These are phyloP conservation scores for Araneus ventricosus DNA, from an alignment of 1,140 invertebrate genomes.

Conservation along the genomic window DNA sequence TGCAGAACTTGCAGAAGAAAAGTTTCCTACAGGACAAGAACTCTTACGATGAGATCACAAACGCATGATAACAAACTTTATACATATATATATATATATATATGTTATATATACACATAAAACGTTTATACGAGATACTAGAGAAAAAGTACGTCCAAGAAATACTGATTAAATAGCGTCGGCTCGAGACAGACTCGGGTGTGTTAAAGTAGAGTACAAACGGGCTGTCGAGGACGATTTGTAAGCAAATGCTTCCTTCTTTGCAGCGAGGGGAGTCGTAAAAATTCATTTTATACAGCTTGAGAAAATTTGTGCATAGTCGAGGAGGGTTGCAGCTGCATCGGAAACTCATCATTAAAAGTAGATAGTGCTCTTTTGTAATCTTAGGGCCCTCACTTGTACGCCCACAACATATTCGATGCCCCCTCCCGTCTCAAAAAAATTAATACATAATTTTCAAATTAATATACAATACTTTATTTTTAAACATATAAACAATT, in stretches of 20 bases:
- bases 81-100: slow-evolving; percentile 7
- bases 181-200: background rate
- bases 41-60: slow-evolving; percentile 8
- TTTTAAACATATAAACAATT: too few species aligned
- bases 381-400: too few species aligned
- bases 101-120: slow-evolving; percentile 20
- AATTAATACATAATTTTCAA: too few species aligned
- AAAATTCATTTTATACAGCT: slow-evolving; percentile 16
- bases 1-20: too few species aligned
- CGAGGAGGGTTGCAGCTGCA: background rate
- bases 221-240: background rate
- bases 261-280: background rate
- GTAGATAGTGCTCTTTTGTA: too few species aligned
- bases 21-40: too few species aligned
- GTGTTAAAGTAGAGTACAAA: background rate
- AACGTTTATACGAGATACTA: background rate
- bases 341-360: background rate
- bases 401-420: too few species aligned
- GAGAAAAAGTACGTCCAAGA: background rate
- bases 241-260: background rate
- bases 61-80: background rate
- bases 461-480: too few species aligned
- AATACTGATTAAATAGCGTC: slow-evolving; percentile 7
- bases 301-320: slow-evolving; percentile 57
- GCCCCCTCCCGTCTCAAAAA: too few species aligned